These are phyloP conservation scores for Listronotus bonariensis DNA, from an alignment of 1,140 invertebrate genomes.

Conservation along the genomic window DNA sequence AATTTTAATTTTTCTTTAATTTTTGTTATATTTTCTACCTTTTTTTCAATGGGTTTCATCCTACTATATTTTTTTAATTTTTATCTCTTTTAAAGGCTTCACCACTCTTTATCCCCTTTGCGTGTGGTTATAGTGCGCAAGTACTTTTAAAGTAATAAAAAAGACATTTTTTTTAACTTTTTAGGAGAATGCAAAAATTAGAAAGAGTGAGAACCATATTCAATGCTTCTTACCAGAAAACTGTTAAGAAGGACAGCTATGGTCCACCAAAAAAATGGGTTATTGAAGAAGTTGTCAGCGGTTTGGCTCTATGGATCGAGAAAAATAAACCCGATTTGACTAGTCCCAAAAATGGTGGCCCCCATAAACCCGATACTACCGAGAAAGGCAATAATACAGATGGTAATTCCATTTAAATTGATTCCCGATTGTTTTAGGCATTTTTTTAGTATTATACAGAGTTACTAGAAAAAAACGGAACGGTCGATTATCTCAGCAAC, in stretches of 20 bases:
- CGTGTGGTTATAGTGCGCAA: too few relatives aligned
- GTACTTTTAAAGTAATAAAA: too few relatives aligned
- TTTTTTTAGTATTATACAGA: slow-evolving; percentile 16
- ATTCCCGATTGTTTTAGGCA: neutral
- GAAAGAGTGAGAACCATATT: slow-evolving; percentile 19
- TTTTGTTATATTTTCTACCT: too few relatives aligned
- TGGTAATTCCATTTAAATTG: neutral
- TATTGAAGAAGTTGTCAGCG: slow-evolving; percentile 17
- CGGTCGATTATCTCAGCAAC: too few relatives aligned
- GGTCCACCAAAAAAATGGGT: slow-evolving; percentile 23
- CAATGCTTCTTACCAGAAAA: slow-evolving; percentile 22
- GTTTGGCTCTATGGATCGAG: neutral
- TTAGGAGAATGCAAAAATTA: slow-evolving; percentile 19
- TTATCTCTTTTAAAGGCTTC: too few relatives aligned
- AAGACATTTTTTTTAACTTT: neutral
- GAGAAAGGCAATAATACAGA: neutral
- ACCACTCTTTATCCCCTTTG: too few relatives aligned
- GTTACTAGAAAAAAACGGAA: too few relatives aligned
- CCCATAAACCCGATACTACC: neutral
- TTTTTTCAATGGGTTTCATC: too few relatives aligned
- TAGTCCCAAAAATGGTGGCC: neutral
- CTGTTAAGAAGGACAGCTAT: slow-evolving; percentile 22
- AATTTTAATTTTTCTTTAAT: too few relatives aligned
- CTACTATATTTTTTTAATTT: too few relatives aligned
- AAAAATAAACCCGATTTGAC: neutral